Percentiles rank a stretch among this genome's conserved stretches.
phyloP scores from a whole-genome alignment of 2,113 vertebrate species.

The Labeo rohita region DNA sequence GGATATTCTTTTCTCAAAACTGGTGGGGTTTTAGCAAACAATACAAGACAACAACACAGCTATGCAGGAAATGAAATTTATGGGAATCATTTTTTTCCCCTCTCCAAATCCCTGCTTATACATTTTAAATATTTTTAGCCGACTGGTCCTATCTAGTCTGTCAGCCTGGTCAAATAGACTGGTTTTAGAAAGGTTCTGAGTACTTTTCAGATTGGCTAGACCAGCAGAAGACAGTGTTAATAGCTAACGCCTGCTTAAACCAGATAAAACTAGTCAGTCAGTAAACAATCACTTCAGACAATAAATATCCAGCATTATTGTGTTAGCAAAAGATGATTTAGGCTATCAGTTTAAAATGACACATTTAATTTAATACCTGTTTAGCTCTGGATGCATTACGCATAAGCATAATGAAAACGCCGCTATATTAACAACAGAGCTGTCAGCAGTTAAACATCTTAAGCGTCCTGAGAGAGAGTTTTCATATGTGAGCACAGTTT shows the following conservation, averaged over 20 bases:
- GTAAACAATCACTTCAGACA: background rate
- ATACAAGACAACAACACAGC: background rate
- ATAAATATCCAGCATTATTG: background rate
- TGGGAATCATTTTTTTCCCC: too few species aligned
- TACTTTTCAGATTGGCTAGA: background rate
- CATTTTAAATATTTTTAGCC: constrained; percentile 7
- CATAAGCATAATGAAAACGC: background rate
- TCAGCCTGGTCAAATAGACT: background rate
- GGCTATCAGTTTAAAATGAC: background rate
- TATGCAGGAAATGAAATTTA: background rate
- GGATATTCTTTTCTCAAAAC: background rate
- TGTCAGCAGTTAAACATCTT: background rate
- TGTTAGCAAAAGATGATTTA: background rate
- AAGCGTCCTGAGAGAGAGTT: background rate
- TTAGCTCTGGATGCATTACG: background rate
- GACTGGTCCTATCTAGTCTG: background rate
- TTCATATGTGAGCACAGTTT: constrained; percentile 45
- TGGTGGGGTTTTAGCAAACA: too few species aligned
- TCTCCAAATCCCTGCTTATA: background rate
- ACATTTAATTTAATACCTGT: background rate
- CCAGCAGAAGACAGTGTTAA: background rate
- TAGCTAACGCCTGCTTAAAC: background rate
- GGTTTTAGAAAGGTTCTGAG: background rate
- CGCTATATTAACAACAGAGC: background rate
- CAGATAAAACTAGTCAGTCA: background rate